Percentiles rank a stretch among this genome's conserved stretches.
Evolutionary conservation across 1,140 invertebrate genomes (phyloP).

Genomic region (Pogonognathellus flavescens): DNA sequence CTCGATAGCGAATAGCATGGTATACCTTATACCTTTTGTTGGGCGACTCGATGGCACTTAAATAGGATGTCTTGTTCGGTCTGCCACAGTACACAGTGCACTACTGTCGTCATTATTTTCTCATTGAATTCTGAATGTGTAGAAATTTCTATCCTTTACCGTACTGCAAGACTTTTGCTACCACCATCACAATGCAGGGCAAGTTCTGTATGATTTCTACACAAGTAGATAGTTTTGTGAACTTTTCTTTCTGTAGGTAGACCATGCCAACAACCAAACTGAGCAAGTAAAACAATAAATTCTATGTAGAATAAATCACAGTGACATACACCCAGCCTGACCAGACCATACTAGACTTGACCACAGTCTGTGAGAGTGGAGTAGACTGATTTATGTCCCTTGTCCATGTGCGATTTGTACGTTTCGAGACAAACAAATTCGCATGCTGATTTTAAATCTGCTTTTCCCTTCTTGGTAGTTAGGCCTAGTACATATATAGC

Average conservation of each 20-base stretch:
- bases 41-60: too few relatives aligned
- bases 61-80: too few relatives aligned
- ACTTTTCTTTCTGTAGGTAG: constrained; percentile 6
- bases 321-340: constrained; percentile 31
- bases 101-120: too few relatives aligned
- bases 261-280: neutral
- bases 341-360: constrained; percentile 9
- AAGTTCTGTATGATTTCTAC: too few relatives aligned
- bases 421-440: constrained; percentile 40
- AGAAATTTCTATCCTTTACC: too few relatives aligned
- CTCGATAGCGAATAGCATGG: too few relatives aligned
- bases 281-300: constrained; percentile 30
- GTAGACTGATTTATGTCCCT: constrained; percentile 33
- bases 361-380: neutral
- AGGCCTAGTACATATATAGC: too few relatives aligned
- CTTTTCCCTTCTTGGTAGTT: neutral
- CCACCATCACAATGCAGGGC: too few relatives aligned
- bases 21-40: too few relatives aligned
- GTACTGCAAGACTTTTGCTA: too few relatives aligned
- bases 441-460: constrained; percentile 7
- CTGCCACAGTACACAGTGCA: too few relatives aligned
- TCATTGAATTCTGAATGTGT: too few relatives aligned
- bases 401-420: constrained; percentile 33
- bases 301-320: constrained; percentile 10
- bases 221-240: neutral